Percentiles rank a stretch among this genome's conserved stretches.
These are phyloP conservation scores for Brachypalpus laphriformis DNA, from an alignment of 2,888 invertebrate species.

Conservation along the genomic window DNA sequence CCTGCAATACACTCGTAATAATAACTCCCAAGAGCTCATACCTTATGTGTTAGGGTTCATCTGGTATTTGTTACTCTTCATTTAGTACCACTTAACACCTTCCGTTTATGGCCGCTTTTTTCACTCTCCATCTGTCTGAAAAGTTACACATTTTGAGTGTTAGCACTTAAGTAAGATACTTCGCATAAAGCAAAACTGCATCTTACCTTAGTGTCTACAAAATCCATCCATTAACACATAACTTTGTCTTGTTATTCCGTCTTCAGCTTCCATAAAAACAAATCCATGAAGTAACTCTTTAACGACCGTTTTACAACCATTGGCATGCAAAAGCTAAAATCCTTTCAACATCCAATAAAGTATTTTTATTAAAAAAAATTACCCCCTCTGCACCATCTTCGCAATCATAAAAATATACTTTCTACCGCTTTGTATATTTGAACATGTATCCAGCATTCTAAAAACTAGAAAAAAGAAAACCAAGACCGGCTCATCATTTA, in stretches of 20 bases:
- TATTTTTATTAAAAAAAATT: constrained; percentile 56
- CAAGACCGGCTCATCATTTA: constrained; percentile 54
- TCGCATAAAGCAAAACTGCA: constrained; percentile 20
- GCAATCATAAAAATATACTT: constrained; percentile 45
- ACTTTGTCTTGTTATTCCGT: constrained; percentile 38
- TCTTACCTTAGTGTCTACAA: background rate
- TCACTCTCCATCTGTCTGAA: constrained; percentile 4
- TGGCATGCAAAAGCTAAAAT: constrained; percentile 47
- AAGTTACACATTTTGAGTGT: constrained; percentile 18
- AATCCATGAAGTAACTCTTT: constrained; percentile 60
- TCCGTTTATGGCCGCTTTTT: background rate
- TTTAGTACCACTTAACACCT: constrained; percentile 20
- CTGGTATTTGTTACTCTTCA: background rate
- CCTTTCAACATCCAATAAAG: constrained; percentile 64
- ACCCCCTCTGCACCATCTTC: constrained; percentile 9
- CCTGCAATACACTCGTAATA: background rate
- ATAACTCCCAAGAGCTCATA: background rate
- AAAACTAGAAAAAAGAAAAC: constrained; percentile 21
- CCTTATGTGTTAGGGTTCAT: background rate
- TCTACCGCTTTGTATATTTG: constrained; percentile 26
- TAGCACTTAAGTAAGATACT: constrained; percentile 3
- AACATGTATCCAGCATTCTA: constrained; percentile 3
- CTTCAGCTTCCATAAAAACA: constrained; percentile 47
- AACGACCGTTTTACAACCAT: constrained; percentile 63
- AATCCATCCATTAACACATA: constrained; percentile 47